Evolutionary conservation across 2,888 invertebrate species (phyloP), one percentile per base, ranked within the genome.

Genomic region (Erebia palarica): DNA sequence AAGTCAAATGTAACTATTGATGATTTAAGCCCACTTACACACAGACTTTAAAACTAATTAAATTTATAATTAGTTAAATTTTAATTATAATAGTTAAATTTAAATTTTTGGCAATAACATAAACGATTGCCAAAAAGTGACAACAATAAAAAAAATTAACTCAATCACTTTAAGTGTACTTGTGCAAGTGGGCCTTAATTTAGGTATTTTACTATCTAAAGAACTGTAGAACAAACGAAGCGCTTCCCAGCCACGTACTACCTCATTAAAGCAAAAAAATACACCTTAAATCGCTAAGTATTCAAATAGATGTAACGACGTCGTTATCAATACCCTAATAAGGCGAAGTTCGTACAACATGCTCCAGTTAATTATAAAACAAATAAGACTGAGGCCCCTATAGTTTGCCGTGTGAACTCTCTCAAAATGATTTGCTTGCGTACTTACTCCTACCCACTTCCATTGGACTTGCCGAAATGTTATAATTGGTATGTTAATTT

Each of bases 311-410:
- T 77, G 84, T 90, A 91, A 91, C 88, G 86, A 91, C 82, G 87
- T 89, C 87, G 86, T 92, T 92, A 90, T 82, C 85, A 80, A 83
- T 80, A 77, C 83, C 81, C 86, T 90, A 91, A 90, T 88, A 87
- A 88, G 87, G 83, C 78, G 77, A 81, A 85, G 81, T 82, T 83
- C 78, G 75, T 78, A 80, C 81, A 79, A 79, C 82, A 75, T 82
- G 79, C 78, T 76, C 77, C 75, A 75, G 85, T 81, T 87, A 89
- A 89, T 87, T 87, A 84, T 79, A 79, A 75, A 81, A 80, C 82
- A 88, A 88, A 87, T 82, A 84, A 63, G 80, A 81, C 81, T 73
- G 78, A 80, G 81, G 79, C 78, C 79, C 80, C 77, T 77, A 76
- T 74, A 73, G 73, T 75, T 75, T 79, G 78, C 80, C 79, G 82